Conservation (phyloP, 2,797 vertebrate genomes). For the Pogoniulus pusillus region DNA sequence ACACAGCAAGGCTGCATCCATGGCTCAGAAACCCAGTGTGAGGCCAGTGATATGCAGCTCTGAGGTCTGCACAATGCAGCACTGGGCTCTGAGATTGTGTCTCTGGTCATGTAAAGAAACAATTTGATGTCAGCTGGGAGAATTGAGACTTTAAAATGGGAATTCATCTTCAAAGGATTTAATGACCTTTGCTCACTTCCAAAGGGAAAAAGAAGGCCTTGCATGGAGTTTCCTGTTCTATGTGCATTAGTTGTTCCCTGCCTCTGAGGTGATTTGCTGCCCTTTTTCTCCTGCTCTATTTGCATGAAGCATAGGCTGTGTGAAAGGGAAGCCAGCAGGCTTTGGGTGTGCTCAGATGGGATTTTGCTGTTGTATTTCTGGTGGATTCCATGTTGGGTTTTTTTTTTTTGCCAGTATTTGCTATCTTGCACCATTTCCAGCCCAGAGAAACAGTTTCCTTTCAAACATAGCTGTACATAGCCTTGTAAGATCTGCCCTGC, state of each 20-base stretch:
- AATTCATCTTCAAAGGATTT: too few species aligned
- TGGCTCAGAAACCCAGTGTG: too few species aligned
- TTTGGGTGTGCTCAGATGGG: background rate
- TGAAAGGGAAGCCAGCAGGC: constrained; percentile 4
- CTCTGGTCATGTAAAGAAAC: too few species aligned
- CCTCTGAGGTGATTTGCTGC: constrained; percentile 27
- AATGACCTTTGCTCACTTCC: constrained; percentile 43
- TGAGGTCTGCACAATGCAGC: too few species aligned
- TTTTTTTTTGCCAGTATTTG: background rate
- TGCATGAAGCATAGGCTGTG: constrained; percentile 32
- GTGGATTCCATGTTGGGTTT: background rate
- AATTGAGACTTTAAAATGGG: too few species aligned
- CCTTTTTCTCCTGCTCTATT: background rate
- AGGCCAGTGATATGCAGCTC: too few species aligned
- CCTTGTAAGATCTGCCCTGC: background rate
- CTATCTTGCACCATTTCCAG: background rate
- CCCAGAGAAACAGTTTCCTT: constrained; percentile 34
- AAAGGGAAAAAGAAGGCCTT: constrained; percentile 7
- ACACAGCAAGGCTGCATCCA: too few species aligned
- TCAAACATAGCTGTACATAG: background rate
- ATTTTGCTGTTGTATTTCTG: constrained; percentile 4
- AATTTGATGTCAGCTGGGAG: too few species aligned
- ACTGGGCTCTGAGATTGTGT: too few species aligned
- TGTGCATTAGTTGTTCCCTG: constrained; percentile 18
- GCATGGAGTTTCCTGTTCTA: constrained; percentile 50